Evolutionary conservation across 2,797 vertebrate genomes (phyloP), one percentile per base, ranked within the genome.

Genomic region (Acrossocheilus fasciatus): DNA sequence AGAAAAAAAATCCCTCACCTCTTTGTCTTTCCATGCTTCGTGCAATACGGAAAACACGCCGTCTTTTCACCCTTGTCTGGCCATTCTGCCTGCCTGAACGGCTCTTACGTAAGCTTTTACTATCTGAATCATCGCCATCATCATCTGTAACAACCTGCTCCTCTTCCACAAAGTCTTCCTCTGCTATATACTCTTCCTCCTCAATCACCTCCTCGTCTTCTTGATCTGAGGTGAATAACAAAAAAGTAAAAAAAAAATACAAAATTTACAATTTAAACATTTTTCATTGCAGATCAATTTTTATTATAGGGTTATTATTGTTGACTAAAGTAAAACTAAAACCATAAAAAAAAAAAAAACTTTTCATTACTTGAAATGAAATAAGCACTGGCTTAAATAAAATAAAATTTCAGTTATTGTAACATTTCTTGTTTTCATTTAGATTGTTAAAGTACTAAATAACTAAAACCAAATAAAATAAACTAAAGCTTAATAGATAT

Each of bases 11-110:
- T 10, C 4, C 11, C 93, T 94, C 86, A 96, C 95, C 95, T 89
- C 96, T 92, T 87, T 96, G 95, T 64, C 96, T 93, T 89, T 96
- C 95, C 52, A 94, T 93, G 34, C 93, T 92, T 72, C 94, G 95
- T 39, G 94, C 93, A 50, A 93, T 91, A 76, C 95, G 94, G 81
- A 95, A 96, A 18, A 97, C 95, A 36, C 96, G 93, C 87, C 95
- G 94, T 92, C 96, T 95, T 89, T 96, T 96, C 52, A 95, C 91
- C 12, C 94, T 92, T 1, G 91, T 93, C 85, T 94, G 94, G 11
- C 91, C 91, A 4, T 6, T 34, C 30, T 91, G 89, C 59, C 54
- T 80, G 0, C 93, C 93, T 30, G 88, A 47, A 34, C 88, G 73
- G 79, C 91, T 93, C 89, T 91, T 94, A 87, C 88, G 94, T 1